These are phyloP conservation scores for Protonibea diacanthus DNA, from an alignment of 2,797 vertebrate genomes.

Conservation along the genomic window DNA sequence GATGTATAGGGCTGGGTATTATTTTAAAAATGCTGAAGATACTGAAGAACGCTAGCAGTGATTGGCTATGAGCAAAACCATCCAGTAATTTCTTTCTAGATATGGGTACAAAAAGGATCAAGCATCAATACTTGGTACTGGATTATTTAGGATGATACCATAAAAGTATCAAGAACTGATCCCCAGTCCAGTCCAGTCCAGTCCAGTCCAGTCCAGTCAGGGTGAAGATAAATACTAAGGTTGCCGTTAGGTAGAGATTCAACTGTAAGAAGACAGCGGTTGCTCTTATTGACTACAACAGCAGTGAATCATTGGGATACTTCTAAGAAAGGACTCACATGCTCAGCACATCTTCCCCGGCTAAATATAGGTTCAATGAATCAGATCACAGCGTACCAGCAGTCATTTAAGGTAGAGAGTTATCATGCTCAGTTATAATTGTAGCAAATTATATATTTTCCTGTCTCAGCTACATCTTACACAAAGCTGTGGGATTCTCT, in stretches of 20 bases:
- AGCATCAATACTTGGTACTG: too few species aligned
- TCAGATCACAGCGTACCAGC: conserved; percentile 14
- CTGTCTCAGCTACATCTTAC: conserved; percentile 12
- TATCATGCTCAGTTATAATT: conserved; percentile 50
- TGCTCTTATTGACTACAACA: not conserved
- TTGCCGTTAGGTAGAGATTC: not conserved
- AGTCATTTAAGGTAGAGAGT: conserved; percentile 42
- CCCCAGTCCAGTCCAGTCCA: too few species aligned
- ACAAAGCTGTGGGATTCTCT: conserved; percentile 1
- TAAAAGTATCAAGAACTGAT: too few species aligned
- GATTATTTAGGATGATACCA: too few species aligned
- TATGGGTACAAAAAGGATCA: too few species aligned
- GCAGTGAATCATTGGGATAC: not conserved
- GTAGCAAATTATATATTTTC: conserved; percentile 38
- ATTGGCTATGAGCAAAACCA: too few species aligned
- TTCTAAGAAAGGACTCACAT: not conserved
- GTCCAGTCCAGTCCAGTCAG: rapidly evolving
- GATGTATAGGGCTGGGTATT: too few species aligned
- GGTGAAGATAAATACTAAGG: not conserved
- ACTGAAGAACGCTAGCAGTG: too few species aligned
- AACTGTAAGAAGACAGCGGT: not conserved
- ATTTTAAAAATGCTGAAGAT: too few species aligned
- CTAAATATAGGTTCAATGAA: conserved; percentile 42
- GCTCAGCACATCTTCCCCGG: conserved; percentile 7
- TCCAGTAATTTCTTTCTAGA: too few species aligned